These are phyloP conservation scores for Brachionus angularis DNA, from an alignment of 1,140 invertebrate species.

Conservation along the genomic window DNA sequence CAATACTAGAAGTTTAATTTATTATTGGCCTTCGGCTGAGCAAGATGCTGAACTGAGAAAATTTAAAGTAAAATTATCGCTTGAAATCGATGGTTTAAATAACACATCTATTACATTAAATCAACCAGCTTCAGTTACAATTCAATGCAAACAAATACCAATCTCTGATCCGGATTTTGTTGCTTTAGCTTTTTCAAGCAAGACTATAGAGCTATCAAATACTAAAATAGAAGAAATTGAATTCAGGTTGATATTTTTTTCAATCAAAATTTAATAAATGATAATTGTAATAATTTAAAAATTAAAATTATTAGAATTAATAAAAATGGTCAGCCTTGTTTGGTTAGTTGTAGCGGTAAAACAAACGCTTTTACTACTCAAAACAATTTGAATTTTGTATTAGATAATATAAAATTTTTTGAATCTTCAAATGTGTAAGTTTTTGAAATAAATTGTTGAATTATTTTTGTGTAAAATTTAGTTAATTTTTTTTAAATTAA, in stretches of 20 bases:
- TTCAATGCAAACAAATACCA: slow-evolving; percentile 8
- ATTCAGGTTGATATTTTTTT: not conserved
- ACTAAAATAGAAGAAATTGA: slow-evolving; percentile 4
- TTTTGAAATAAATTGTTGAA: not conserved
- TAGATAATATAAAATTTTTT: slow-evolving; percentile 1
- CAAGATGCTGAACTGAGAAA: not conserved
- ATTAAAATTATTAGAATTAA: slow-evolving; percentile 19
- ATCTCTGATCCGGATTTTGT: not conserved
- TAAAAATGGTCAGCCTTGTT: not conserved
- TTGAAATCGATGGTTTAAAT: not conserved
- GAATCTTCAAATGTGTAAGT: not conserved
- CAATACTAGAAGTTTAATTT: not conserved
- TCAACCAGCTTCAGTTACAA: slow-evolving; percentile 7
- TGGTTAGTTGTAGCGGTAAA: slow-evolving; percentile 22
- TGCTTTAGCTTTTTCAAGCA: not conserved
- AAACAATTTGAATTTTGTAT: not conserved
- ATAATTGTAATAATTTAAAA: too few relatives aligned
- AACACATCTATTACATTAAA: not conserved
- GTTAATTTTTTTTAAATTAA: not conserved
- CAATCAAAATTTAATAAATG: too few relatives aligned
- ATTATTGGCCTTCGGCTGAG: slow-evolving; percentile 5
- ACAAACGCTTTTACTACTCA: not conserved
- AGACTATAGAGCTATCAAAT: not conserved
- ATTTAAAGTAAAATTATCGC: not conserved
- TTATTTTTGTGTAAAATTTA: not conserved